Percentiles rank a stretch among this genome's conserved stretches.
These are phyloP conservation scores for Tadarida brasiliensis DNA, from an alignment of 2,797 vertebrate genomes.

Conservation along the genomic window DNA sequence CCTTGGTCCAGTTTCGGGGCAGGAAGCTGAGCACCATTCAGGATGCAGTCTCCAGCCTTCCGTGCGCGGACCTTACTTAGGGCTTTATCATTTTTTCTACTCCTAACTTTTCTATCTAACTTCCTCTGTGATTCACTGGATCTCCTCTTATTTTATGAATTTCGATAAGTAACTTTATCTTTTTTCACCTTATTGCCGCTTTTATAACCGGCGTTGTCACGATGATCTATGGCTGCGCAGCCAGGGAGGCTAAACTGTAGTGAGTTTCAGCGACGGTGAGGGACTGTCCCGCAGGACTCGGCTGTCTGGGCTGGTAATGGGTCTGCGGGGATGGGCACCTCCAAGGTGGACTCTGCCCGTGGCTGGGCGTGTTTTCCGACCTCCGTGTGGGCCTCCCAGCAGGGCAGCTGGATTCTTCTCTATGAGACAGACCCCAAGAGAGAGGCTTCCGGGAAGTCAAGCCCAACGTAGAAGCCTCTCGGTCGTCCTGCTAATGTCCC, in stretches of 20 bases:
- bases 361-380: not conserved
- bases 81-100: not conserved
- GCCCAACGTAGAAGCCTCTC: not conserved
- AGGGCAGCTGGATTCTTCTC: not conserved
- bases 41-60: not conserved
- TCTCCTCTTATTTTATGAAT: not conserved
- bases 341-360: not conserved
- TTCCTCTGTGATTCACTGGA: not conserved
- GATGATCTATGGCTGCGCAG: not conserved
- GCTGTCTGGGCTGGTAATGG: not conserved
- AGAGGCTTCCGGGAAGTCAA: not conserved
- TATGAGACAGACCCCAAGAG: not conserved
- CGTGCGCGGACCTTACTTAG: not conserved
- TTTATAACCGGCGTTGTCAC: not conserved
- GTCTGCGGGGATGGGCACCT: not conserved
- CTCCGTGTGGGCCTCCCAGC: not conserved
- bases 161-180: not conserved
- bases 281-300: not conserved
- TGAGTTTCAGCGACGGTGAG: not conserved
- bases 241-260: not conserved
- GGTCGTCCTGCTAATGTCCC: not conserved
- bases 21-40: too few relatives aligned
- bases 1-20: fast-evolving
- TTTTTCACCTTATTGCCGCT: not conserved
- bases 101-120: not conserved